phyloP scores from a whole-genome alignment of 2,888 invertebrate genomes.

The Caenorhabditis sp. region DNA sequence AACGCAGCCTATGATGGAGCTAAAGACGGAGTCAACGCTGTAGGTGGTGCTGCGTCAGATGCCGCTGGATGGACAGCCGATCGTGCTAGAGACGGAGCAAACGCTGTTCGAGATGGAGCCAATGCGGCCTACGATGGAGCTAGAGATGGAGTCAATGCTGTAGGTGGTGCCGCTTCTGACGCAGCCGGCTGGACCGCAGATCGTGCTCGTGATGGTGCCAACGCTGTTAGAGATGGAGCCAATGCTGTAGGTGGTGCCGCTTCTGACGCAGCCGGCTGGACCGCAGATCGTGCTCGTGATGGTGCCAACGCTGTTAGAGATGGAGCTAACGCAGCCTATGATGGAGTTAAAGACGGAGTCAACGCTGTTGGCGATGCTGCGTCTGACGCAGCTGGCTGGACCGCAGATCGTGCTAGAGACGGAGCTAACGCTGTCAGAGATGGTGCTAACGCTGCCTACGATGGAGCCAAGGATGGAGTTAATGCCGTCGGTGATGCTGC shows the following conservation, averaged over 20 bases:
- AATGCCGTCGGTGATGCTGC: background rate
- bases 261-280: conserved; percentile 6
- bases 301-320: conserved; percentile 14
- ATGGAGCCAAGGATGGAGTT: conserved; percentile 2
- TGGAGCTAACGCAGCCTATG: conserved; percentile 2
- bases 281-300: conserved; percentile 3
- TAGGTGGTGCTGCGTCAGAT: conserved; percentile 11
- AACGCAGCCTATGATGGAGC: conserved; percentile 24
- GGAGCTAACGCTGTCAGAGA: conserved; percentile 27
- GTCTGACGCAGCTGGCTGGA: conserved; percentile 14
- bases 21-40: conserved; percentile 13
- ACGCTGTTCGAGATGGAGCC: background rate
- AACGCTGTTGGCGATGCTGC: conserved; percentile 15
- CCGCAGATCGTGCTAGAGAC: conserved; percentile 14
- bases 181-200: conserved; percentile 6
- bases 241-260: conserved; percentile 9
- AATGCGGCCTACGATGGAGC: conserved; percentile 13
- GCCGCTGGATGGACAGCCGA: conserved; percentile 6
- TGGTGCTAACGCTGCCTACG: conserved; percentile 25
- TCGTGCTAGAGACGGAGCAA: background rate
- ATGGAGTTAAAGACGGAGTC: conserved; percentile 5
- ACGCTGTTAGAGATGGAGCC: conserved; percentile 4
- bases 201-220: background rate
- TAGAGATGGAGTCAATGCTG: conserved; percentile 5
- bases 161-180: conserved; percentile 13